A percentile compares a stretch with the other conserved stretches of the same genome.
phyloP scores from a whole-genome alignment of 1,140 invertebrate genomes.

The Drosophila novamexicana region DNA sequence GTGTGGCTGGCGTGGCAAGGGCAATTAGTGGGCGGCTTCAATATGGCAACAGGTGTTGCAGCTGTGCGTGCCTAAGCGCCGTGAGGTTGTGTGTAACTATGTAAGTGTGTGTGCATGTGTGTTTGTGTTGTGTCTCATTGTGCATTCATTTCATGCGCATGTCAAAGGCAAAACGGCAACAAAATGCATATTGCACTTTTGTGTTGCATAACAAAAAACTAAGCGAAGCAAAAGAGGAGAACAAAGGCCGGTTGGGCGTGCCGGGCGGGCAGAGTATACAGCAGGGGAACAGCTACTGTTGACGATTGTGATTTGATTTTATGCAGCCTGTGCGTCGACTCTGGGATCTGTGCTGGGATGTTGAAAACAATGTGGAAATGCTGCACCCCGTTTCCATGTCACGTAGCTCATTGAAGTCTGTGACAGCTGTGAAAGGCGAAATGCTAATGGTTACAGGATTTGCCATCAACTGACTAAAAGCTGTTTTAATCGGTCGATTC shows the following conservation, averaged over 20 bases:
- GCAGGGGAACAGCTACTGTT: constrained; percentile 10
- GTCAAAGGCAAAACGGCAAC: constrained; percentile 44
- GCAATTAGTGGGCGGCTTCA: constrained; percentile 60
- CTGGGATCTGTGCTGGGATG: constrained; percentile 7
- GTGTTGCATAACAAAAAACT: constrained; percentile 28
- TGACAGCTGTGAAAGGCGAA: constrained; percentile 37
- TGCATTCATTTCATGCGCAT: constrained; percentile 62
- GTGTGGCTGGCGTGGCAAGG: constrained; percentile 11
- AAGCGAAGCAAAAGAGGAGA: constrained; percentile 12
- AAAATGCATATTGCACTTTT: constrained; percentile 52
- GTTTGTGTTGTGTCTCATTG: constrained; percentile 47
- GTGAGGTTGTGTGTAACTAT: constrained; percentile 10
- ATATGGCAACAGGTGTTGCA: constrained; percentile 56
- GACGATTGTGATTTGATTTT: constrained; percentile 48
- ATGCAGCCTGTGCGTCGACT: constrained; percentile 31
- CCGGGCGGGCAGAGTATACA: background rate
- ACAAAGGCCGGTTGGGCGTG: background rate
- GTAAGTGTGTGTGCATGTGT: constrained; percentile 20
- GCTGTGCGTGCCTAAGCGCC: constrained; percentile 11
- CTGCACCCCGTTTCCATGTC: constrained; percentile 38
- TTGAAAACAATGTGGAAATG: constrained; percentile 20
- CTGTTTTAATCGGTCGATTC: constrained; percentile 31
- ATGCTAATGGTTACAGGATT: constrained; percentile 40
- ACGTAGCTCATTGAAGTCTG: constrained; percentile 48
- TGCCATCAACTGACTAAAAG: constrained; percentile 33